Evolutionary conservation across 1,140 invertebrate genomes (phyloP).

Genomic region (Sogatella furcifera): DNA sequence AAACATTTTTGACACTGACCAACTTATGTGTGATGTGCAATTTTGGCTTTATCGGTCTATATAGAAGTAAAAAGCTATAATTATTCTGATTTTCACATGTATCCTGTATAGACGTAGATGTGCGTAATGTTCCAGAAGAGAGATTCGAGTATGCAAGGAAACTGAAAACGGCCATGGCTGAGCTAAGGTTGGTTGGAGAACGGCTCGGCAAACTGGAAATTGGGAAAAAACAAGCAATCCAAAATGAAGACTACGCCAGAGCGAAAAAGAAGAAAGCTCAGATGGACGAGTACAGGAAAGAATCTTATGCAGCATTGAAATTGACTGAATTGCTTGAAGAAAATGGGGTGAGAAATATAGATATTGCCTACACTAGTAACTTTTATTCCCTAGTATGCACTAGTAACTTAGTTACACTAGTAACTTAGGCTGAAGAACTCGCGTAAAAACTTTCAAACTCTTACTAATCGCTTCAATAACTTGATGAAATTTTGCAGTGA

Average conservation of each 20-base stretch:
- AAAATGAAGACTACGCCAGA: conserved; percentile 80
- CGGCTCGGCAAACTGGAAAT: conserved; percentile 80
- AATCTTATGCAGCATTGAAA: conserved; percentile 56
- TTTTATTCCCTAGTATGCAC: too few relatives aligned
- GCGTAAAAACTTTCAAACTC: too few relatives aligned
- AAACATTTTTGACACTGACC: too few relatives aligned
- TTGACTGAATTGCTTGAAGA: conserved; percentile 68
- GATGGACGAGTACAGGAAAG: conserved; percentile 66
- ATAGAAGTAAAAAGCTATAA: too few relatives aligned
- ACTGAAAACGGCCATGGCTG: conserved; percentile 72
- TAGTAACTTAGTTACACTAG: too few relatives aligned
- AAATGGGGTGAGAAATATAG: conserved; percentile 54
- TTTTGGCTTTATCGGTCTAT: too few relatives aligned
- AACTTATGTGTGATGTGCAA: too few relatives aligned
- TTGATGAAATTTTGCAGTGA: too few relatives aligned
- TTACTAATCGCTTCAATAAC: too few relatives aligned
- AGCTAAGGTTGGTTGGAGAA: conserved; percentile 73
- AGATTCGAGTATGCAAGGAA: conserved; percentile 86
- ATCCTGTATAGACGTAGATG: too few relatives aligned
- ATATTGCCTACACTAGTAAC: too few relatives aligned
- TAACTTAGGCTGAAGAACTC: too few relatives aligned
- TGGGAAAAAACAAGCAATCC: conserved; percentile 82
- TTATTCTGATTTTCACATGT: not conserved
- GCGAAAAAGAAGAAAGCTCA: conserved; percentile 80
- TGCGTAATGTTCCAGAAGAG: conserved; percentile 47